A percentile compares a stretch with the other conserved stretches of the same genome.
phyloP scores from a whole-genome alignment of 2,113 vertebrate species.

The Xiphophorus maculatus region DNA sequence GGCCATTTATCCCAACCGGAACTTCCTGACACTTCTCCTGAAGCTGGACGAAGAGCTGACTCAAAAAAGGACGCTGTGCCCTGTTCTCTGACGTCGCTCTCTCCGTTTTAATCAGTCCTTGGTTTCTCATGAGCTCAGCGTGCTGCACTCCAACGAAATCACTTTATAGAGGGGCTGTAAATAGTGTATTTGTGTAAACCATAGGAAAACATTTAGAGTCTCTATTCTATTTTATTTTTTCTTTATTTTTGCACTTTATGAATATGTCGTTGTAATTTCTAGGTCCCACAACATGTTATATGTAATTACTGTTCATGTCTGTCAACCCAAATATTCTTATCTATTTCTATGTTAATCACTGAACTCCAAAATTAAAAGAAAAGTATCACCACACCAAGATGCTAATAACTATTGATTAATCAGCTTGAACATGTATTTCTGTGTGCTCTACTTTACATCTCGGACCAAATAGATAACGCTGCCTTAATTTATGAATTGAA shows the following conservation, averaged over 20 bases:
- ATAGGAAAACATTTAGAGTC: background rate
- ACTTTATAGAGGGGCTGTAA: background rate
- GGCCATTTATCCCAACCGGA: constrained; percentile 85
- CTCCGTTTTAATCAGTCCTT: background rate
- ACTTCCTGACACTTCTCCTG: constrained; percentile 88
- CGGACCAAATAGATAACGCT: background rate
- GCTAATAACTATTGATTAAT: background rate
- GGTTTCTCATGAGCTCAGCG: background rate
- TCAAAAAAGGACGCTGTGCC: constrained; percentile 74
- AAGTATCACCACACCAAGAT: too few species aligned
- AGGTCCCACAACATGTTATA: background rate
- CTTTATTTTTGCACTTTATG: background rate
- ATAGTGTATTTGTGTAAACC: background rate
- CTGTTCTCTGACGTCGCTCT: constrained; percentile 71
- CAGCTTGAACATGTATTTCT: background rate
- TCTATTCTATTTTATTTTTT: background rate
- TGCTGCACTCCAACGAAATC: background rate
- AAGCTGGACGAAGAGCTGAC: constrained; percentile 79
- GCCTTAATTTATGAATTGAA: background rate
- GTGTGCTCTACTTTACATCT: background rate
- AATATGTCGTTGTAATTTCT: background rate
- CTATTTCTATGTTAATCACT: background rate
- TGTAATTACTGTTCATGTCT: background rate
- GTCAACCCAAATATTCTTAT: background rate
- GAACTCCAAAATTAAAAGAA: background rate